phyloP scores from a whole-genome alignment of 2,888 invertebrate genomes.

The Scrobipalpa costella region DNA sequence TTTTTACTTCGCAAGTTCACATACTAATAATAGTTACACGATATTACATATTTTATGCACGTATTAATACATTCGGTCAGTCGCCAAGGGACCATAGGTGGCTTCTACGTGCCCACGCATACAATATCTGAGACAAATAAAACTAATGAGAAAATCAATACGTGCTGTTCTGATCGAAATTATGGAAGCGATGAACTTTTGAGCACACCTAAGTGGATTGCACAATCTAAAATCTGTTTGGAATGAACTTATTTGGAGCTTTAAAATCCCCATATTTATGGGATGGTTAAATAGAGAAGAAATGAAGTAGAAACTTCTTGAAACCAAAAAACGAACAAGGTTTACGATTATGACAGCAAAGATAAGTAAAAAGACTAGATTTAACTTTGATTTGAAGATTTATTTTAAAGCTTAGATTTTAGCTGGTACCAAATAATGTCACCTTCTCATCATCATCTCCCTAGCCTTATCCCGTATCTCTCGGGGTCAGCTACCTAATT shows the following conservation, averaged over 20 bases:
- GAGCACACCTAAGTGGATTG: neutral
- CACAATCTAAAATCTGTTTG: neutral
- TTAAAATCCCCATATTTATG: neutral
- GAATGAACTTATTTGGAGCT: neutral
- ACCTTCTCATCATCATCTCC: too few relatives aligned
- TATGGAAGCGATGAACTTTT: neutral
- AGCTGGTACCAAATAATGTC: too few relatives aligned
- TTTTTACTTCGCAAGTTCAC: conserved; percentile 14
- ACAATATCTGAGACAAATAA: conserved; percentile 43
- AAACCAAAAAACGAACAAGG: too few relatives aligned
- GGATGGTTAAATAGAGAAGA: too few relatives aligned
- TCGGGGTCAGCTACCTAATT: too few relatives aligned
- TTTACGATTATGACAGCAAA: too few relatives aligned
- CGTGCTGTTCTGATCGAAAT: conserved; percentile 37
- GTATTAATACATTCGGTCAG: conserved; percentile 63
- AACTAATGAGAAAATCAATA: conserved; percentile 44
- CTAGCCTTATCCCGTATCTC: too few relatives aligned
- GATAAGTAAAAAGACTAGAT: too few relatives aligned
- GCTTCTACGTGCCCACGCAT: conserved; percentile 38
- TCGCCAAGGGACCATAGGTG: conserved; percentile 48
- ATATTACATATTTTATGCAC: conserved; percentile 55
- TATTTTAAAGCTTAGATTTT: too few relatives aligned
- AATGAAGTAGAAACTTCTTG: too few relatives aligned
- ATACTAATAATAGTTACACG: conserved; percentile 30
- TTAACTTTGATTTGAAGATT: too few relatives aligned